Evolutionary conservation across 2,797 vertebrate genomes (phyloP), one percentile per base, ranked within the genome.

Genomic region (Xyrichtys novacula): DNA sequence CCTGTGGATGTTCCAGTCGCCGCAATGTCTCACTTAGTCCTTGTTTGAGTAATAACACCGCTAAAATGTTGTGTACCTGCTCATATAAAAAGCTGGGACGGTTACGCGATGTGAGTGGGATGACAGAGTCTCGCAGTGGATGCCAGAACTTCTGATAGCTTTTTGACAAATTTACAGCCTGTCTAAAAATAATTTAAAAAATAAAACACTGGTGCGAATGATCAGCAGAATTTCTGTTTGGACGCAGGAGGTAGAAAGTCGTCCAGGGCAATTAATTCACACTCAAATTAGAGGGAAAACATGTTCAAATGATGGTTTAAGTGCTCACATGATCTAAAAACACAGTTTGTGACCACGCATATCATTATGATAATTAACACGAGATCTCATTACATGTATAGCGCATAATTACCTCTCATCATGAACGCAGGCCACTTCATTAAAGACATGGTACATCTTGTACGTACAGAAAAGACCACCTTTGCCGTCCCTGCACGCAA

Each of bases 391-490:
- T 36, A 54, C 43, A 62, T 66, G 43, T 44, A 38, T 50, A 42
- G 32, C 29, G 20, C 36, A 52, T 71, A 64, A 78, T 83, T 65
- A 64, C 7, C 17, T 54, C 26, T 82, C 32, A 74, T 88, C 83
- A 84, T 36, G 32, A 42, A 48, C 16, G n/a, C 6, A 50, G 26
- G 53, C 31, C 47, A 31, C 39, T 85, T 76, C 23, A 46, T 46
- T 25, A 88, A 78, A 81, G 71, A 31, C 32, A 65, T 48, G 68
- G 85, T 82, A 89, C 86, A 87, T 70, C 29, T n/a, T 60, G 86
- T 84, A 46, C 55, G 31, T 57, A 63, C 52, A 60, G 32, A 29
- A 63, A 63, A 49, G 40, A 54, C 48, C 49, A 71, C 47, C 39
- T 55, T 48, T 29, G 26, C 36, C 3, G 56, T 29, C 46, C 53